Conservation (phyloP, 2,888 invertebrate species). For the Eurytoma adleriae region DNA sequence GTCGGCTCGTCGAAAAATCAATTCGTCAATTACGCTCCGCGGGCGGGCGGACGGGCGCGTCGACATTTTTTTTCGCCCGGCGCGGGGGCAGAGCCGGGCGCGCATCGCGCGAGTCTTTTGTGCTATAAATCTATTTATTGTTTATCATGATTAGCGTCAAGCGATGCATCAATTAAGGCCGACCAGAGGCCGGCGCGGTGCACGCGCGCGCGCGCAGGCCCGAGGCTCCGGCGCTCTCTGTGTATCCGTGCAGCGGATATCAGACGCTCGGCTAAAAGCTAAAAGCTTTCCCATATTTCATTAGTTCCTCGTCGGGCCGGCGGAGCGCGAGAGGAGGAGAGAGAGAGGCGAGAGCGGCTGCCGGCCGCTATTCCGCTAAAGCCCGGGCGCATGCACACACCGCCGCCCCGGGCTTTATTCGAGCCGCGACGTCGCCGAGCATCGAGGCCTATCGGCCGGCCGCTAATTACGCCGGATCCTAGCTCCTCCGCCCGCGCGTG, state of each 20-base stretch:
- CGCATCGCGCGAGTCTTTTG: slow-evolving; percentile 50
- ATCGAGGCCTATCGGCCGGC: slow-evolving; percentile 40
- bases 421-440: slow-evolving; percentile 41
- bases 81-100: background rate
- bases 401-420: slow-evolving; percentile 40
- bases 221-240: slow-evolving; percentile 38
- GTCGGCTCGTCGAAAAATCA: slow-evolving; percentile 47
- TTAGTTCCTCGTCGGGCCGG: slow-evolving; percentile 64
- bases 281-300: slow-evolving; percentile 74
- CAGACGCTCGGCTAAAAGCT: slow-evolving; percentile 73
- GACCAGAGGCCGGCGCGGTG: slow-evolving; percentile 32
- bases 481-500: background rate
- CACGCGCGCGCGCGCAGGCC: background rate
- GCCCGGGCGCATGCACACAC: background rate
- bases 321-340: background rate
- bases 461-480: slow-evolving; percentile 52
- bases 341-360: slow-evolving; percentile 5
- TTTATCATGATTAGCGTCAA: slow-evolving; percentile 69
- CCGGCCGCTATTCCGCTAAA: background rate
- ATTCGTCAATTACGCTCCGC: slow-evolving; percentile 49
- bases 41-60: background rate
- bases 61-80: background rate
- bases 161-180: slow-evolving; percentile 70
- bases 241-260: slow-evolving; percentile 63
- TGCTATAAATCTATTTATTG: slow-evolving; percentile 68